Percentiles rank a stretch among this genome's conserved stretches.
Evolutionary conservation across 2,888 invertebrate genomes (phyloP).

Genomic region (Tenthredo mesomela): DNA sequence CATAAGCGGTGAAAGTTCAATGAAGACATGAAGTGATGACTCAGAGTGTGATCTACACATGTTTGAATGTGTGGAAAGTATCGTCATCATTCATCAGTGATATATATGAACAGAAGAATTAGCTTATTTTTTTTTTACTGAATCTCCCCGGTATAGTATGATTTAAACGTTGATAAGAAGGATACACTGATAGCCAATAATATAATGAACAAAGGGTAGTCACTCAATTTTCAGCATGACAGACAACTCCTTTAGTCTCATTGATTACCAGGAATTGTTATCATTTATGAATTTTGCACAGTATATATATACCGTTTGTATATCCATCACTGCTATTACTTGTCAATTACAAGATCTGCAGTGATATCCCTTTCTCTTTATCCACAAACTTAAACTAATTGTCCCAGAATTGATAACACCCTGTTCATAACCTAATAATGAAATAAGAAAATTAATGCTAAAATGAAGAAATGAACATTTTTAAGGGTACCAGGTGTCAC

Average conservation of each 20-base stretch:
- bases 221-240: neutral
- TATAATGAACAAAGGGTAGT: neutral
- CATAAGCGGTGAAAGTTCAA: neutral
- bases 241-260: neutral
- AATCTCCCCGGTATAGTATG: neutral
- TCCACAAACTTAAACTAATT: neutral
- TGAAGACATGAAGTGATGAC: neutral
- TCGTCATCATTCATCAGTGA: constrained; percentile 23
- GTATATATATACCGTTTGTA: neutral
- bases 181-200: neutral
- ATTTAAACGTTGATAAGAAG: neutral
- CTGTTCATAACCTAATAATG: neutral
- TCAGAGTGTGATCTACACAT: neutral
- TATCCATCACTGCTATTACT: neutral
- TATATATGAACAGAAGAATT: neutral
- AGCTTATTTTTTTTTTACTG: neutral
- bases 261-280: neutral
- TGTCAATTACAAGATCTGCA: neutral
- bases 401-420: neutral
- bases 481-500: constrained; percentile 1
- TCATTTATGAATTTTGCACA: neutral
- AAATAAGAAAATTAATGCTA: neutral
- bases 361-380: neutral
- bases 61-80: neutral
- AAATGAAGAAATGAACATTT: neutral